Evolutionary conservation across 2,113 vertebrate species (phyloP), one percentile per base, ranked within the genome.

Genomic region (Corythornis vintsioides): DNA sequence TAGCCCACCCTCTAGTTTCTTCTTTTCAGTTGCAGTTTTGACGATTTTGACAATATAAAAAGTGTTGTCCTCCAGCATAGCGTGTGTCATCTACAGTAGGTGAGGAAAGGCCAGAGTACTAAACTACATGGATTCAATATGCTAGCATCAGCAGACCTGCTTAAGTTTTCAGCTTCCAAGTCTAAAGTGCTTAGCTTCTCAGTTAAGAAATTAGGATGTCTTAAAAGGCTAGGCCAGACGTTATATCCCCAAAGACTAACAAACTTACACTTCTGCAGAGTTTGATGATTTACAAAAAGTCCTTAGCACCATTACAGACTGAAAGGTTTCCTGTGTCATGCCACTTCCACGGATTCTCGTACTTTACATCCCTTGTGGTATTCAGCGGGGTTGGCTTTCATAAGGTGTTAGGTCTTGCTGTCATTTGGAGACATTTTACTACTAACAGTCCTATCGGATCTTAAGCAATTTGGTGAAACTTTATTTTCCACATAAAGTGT

Each of bases 381-480:
- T 29, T 73, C 42, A 85, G 31, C 24, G 47, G 31, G 33, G 29
- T 13, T 93, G 43, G 22, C 76, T 95, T 92, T 89, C 31, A 55
- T 26, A 52, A 61, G 55, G 4, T 82, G 3, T 69, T 88, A 52
- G 19, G 67, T 78, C 74, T 88, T 63, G 16, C 76, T 93, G 71
- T 85, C 77, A 21, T 79, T 66, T 85, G 59, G 55, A 87, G 74
- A 50, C 17, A 40, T 92, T 89, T 77, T 80, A 38, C 52, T 76
- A 56, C 52, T 75, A 50, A n/a, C 16, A 33, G 57, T 72, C 80
- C 21, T 56, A 7, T 74, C 92, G 55, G 47, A 3, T 80, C 57
- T 94, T 80, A 61, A 75, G 50, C 48, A 22, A 21, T 56, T 78
- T 90, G 40, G 50, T 78, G 60, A 94, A 95, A 88, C 56, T 84